Percentiles rank a stretch among this genome's conserved stretches.
These are phyloP conservation scores for Pogoniulus pusillus DNA, from an alignment of 2,797 vertebrate species.

Conservation along the genomic window DNA sequence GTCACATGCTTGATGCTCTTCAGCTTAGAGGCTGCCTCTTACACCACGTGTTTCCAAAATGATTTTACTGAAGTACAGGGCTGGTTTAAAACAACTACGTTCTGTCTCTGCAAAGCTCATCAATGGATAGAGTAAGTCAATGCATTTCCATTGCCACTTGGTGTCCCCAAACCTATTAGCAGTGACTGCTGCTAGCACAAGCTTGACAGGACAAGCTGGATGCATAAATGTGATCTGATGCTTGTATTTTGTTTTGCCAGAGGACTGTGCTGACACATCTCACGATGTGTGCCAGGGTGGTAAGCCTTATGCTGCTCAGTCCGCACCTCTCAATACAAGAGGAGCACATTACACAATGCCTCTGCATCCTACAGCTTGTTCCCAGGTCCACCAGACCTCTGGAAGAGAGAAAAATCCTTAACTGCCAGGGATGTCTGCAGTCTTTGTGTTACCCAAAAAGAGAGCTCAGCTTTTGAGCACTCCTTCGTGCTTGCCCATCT, in stretches of 20 bases:
- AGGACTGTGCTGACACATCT: neutral
- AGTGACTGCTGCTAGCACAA: accelerated
- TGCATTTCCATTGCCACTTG: slow-evolving; percentile 36
- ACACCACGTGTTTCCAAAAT: neutral
- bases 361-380: neutral
- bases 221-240: neutral
- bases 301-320: neutral
- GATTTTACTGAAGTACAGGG: neutral
- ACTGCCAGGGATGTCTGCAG: neutral
- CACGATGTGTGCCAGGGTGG: neutral
- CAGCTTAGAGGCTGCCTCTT: neutral
- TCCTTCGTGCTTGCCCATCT: neutral
- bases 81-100: neutral
- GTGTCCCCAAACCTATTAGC: slow-evolving; percentile 23
- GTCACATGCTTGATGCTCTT: neutral
- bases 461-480: neutral
- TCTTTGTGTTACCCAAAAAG: neutral
- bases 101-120: neutral
- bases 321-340: neutral
- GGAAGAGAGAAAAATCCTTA: neutral
- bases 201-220: neutral
- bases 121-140: neutral
- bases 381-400: neutral
- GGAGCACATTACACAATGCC: neutral
- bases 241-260: neutral